Percentiles rank a stretch among this genome's conserved stretches.
Conservation (phyloP, 1,140 invertebrate species). For the Neodiprion lecontei region DNA sequence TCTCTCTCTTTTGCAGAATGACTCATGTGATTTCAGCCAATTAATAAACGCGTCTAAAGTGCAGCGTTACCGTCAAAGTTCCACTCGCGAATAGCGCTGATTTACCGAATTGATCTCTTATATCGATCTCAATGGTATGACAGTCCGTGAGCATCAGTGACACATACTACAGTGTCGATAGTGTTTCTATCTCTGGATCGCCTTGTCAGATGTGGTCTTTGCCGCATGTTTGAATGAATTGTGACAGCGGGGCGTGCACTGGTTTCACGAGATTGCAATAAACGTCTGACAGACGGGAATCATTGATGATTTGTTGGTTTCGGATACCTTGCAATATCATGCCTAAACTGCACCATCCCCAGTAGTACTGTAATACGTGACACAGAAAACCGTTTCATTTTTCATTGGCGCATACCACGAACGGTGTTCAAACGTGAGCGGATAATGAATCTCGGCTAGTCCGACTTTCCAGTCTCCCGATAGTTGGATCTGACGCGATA, state of each 20-base stretch:
- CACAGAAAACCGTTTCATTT: too few species aligned
- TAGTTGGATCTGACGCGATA: too few species aligned
- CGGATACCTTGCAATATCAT: too few species aligned
- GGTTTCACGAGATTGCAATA: background rate
- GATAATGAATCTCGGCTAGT: too few species aligned
- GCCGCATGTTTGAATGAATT: background rate
- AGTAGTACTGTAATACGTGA: too few species aligned
- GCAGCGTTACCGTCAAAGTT: background rate
- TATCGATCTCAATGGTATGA: background rate
- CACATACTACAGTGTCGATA: background rate
- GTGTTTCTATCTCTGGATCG: background rate
- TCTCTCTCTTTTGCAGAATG: background rate
- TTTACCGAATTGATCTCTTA: background rate
- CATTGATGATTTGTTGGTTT: too few species aligned
- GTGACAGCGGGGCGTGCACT: background rate
- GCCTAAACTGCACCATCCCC: too few species aligned
- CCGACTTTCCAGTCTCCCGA: too few species aligned
- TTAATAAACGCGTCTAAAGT: background rate
- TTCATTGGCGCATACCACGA: too few species aligned
- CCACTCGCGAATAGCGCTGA: background rate
- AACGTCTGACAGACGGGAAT: background rate
- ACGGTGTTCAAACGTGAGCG: too few species aligned
- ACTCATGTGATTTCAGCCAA: background rate
- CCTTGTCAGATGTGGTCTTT: background rate
- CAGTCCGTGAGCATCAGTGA: background rate